Conservation (phyloP, 2,888 invertebrate species). For the Oeneis ivallda region DNA sequence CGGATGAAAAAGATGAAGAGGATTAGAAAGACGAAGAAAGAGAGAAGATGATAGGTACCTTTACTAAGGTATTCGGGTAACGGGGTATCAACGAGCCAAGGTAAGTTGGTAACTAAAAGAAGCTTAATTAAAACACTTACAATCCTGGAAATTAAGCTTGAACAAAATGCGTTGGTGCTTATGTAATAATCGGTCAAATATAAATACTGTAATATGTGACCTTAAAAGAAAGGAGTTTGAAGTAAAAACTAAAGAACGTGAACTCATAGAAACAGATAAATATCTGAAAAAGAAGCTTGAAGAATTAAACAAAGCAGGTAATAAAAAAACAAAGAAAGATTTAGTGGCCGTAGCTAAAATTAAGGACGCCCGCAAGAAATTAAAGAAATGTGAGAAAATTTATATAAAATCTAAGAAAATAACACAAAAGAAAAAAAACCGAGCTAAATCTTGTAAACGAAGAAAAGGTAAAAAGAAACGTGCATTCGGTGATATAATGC, state of each 20-base stretch:
- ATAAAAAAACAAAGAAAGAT: constrained; percentile 43
- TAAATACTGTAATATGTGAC: constrained; percentile 7
- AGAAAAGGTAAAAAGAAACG: constrained; percentile 25
- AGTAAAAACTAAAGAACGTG: constrained; percentile 30
- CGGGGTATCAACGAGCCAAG: background rate
- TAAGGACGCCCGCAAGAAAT: constrained; percentile 46
- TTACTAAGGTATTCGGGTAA: no score
- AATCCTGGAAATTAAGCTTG: background rate
- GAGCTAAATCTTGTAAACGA: constrained; percentile 27
- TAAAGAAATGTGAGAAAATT: constrained; percentile 38
- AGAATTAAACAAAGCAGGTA: constrained; percentile 35
- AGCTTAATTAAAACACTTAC: background rate
- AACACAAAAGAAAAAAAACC: constrained; percentile 35
- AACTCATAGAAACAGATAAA: constrained; percentile 42
- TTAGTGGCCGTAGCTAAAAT: constrained; percentile 47
- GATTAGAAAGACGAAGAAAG: no score
- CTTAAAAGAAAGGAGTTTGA: constrained; percentile 31
- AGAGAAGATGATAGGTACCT: no score
- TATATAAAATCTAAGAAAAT: constrained; percentile 11
- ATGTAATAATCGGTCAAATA: constrained; percentile 12
- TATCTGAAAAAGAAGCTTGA: constrained; percentile 41
- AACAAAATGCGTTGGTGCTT: constrained; percentile 28
- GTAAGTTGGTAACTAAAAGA: background rate
- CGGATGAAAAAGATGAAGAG: no score
- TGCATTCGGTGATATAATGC: constrained; percentile 26